These are phyloP conservation scores for Andrena flavipes DNA, from an alignment of 2,888 invertebrate species.

Conservation along the genomic window DNA sequence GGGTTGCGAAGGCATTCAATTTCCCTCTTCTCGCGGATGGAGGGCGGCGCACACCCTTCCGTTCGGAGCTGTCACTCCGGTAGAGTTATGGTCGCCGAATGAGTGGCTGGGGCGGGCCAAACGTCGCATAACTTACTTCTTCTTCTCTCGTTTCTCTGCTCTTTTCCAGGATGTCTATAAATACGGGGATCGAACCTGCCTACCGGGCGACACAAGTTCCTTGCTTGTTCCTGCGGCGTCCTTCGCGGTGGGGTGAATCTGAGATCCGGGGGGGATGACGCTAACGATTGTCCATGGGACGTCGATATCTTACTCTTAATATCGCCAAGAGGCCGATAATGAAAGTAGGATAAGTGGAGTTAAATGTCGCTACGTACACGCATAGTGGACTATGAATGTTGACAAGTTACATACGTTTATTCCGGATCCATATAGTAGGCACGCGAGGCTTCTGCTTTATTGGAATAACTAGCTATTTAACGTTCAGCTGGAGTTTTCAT, in stretches of 20 bases:
- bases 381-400: no score
- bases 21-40: conserved; percentile 75
- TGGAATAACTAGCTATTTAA: neutral
- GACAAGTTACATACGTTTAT: no score
- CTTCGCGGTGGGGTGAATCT: conserved; percentile 3
- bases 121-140: conserved; percentile 84
- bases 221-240: conserved; percentile 52
- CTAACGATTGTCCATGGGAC: conserved; percentile 28
- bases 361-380: no score
- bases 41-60: conserved; percentile 81
- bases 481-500: neutral
- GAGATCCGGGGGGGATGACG: neutral
- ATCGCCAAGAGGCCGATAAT: neutral
- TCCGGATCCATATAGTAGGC: neutral
- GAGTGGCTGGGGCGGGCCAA: conserved; percentile 84
- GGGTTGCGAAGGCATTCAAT: conserved; percentile 78
- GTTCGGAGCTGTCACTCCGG: conserved; percentile 82
- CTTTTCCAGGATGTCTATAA: conserved; percentile 83
- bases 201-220: conserved; percentile 47
- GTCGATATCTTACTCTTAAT: neutral
- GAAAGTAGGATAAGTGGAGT: neutral
- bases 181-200: conserved; percentile 73
- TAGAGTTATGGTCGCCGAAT: conserved; percentile 83
- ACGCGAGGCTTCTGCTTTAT: neutral
- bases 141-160: conserved; percentile 64